Base-by-base conservation (phyloP, 2,113 vertebrate species). In the Empidonax traillii region DNA sequence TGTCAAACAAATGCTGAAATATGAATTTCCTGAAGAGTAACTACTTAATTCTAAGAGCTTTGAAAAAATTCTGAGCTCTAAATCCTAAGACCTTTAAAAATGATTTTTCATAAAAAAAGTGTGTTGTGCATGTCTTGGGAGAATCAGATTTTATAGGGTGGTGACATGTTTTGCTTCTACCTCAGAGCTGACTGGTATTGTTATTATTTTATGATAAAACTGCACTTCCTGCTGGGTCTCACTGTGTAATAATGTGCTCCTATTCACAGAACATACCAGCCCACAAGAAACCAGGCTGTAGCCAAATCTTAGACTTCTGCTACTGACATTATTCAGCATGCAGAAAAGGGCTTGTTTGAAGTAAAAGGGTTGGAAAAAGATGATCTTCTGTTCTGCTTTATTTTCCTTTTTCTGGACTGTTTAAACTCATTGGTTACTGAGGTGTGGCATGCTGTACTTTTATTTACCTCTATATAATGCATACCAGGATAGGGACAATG, bases 1-100 rank as follows among this genome's bases (percentile, higher is more conserved):
- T 85, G 89, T 93, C 91, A 95, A 84, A 74, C 51, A 91, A 71
- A 91, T 95, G 85, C 43, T 94, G 87, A 90, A 92, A 84, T 75
- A 94, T 44, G n/a, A 77, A 59, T 85, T 97, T 95, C 81, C 52
- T 79, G 13, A 87, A 90, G 85, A 93, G 69, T 67, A 97, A 27
- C 31, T 75, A 35, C 33, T 88, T 92, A 92, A 94, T 91, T 88
- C 37, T 77, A 33, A 82, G 33, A 87, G 16, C 18, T 77, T 74
- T 46, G 41, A 85, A 71, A 52, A 92, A 85, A 52, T 52, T 52
- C 25, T 28, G 8, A 9, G 14, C 14, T 52, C 14, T 52, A 28
- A 52, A 52, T 52, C 28, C 25, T 52, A 52, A 68, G 6, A 44
- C 3, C 12, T 53, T 28, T 44, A 8, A 67, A 80, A 74, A 46